Conservation (phyloP, 2,888 invertebrate species). For the Agrotis ipsilon region DNA sequence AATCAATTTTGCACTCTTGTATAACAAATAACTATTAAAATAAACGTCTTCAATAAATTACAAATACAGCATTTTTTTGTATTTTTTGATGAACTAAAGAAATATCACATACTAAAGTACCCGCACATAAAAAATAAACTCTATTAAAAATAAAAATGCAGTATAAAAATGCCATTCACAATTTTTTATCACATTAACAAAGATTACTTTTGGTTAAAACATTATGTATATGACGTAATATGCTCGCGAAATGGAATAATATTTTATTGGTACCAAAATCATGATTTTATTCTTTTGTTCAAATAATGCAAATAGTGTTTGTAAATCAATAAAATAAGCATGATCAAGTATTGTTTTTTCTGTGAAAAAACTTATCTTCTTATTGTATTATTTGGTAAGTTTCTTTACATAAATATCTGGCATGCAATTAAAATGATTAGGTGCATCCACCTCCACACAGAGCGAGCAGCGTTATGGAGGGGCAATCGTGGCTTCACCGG, state of each 20-base stretch:
- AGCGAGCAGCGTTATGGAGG: too few species aligned
- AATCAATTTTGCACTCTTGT: too few species aligned
- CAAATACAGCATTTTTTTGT: too few species aligned
- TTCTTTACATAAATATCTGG: background rate
- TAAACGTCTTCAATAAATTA: too few species aligned
- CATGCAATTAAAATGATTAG: background rate
- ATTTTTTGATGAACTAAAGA: too few species aligned
- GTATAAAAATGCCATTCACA: conserved; percentile 5
- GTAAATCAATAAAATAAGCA: conserved; percentile 33
- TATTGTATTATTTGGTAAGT: conserved; percentile 62
- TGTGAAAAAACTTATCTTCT: conserved; percentile 24
- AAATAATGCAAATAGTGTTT: conserved; percentile 22
- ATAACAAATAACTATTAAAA: too few species aligned
- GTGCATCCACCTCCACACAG: too few species aligned
- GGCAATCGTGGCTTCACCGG: too few species aligned
- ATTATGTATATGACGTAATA: conserved; percentile 35
- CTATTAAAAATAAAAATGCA: background rate
- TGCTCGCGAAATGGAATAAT: conserved; percentile 27
- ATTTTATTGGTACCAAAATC: conserved; percentile 54
- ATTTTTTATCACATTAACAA: background rate
- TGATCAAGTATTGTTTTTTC: conserved; percentile 34
- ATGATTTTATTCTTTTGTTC: conserved; percentile 50
- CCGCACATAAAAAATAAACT: too few species aligned
- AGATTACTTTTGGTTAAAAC: background rate
- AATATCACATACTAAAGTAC: too few species aligned